These are phyloP conservation scores for Cetoscarus ocellatus DNA, from an alignment of 2,797 vertebrate species.

Conservation along the genomic window DNA sequence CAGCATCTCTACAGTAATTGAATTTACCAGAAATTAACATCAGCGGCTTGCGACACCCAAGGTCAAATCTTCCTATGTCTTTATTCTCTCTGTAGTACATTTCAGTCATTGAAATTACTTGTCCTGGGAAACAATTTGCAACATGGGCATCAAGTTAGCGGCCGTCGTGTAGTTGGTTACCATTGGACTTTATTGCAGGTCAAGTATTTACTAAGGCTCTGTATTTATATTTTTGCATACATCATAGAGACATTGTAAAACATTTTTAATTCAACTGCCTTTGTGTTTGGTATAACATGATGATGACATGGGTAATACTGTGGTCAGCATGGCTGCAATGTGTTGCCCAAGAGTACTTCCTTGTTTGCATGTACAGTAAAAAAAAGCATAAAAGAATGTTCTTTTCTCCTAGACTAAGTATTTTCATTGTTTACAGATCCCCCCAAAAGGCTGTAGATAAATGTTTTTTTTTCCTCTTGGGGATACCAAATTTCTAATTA, in stretches of 20 bases:
- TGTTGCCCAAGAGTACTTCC: background rate
- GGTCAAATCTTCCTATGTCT: conserved; percentile 53
- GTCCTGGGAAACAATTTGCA: background rate
- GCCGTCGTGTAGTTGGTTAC: background rate
- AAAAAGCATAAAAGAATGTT: background rate
- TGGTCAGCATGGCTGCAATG: background rate
- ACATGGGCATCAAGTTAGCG: too few relatives aligned
- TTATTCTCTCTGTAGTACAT: conserved; percentile 25
- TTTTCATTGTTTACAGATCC: background rate
- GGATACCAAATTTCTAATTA: background rate
- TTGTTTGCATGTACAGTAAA: background rate
- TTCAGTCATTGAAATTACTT: background rate
- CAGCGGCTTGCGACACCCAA: conserved; percentile 56
- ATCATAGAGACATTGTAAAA: too few relatives aligned
- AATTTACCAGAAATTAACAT: conserved; percentile 70
- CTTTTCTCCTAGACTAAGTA: background rate
- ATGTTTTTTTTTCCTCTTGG: background rate
- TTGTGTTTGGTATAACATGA: too few relatives aligned
- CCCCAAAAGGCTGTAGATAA: background rate
- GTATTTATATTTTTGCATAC: too few relatives aligned
- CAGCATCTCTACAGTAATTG: conserved; percentile 58
- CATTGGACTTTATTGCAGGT: background rate
- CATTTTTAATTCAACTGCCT: too few relatives aligned
- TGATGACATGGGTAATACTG: too few relatives aligned
- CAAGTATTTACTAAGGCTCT: background rate